Conservation (phyloP, 2,113 vertebrate species). For the Gallinago media region DNA sequence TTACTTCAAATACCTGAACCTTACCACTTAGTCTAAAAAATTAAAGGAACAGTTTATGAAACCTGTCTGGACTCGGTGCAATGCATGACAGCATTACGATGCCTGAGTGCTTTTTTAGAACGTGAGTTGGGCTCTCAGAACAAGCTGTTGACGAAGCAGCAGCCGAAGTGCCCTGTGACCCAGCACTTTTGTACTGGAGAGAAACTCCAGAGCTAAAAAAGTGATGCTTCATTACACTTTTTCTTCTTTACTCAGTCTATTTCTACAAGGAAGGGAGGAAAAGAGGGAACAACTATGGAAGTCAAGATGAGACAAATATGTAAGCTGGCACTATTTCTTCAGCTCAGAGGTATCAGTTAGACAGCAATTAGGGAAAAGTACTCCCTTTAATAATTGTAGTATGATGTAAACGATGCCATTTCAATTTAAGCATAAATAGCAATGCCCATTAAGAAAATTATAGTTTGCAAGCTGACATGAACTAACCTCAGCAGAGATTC, state of each 20-base stretch:
- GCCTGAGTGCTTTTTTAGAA: not conserved
- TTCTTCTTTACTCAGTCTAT: not conserved
- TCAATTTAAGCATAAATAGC: not conserved
- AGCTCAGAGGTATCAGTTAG: not conserved
- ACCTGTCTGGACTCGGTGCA: not conserved
- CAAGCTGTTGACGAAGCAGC: not conserved
- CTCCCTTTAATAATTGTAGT: not conserved
- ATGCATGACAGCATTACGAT: not conserved
- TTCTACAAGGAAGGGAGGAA: not conserved
- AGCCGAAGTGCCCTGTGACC: fast-evolving
- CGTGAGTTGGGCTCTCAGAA: not conserved
- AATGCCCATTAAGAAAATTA: not conserved
- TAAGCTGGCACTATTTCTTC: not conserved
- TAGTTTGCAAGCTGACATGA: not conserved
- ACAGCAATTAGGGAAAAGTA: not conserved
- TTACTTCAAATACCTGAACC: not conserved
- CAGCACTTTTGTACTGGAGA: not conserved
- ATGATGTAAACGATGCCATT: not conserved
- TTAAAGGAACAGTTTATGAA: not conserved
- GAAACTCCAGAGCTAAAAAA: not conserved
- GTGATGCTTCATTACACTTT: not conserved
- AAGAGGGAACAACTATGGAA: not conserved
- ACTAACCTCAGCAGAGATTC: not conserved
- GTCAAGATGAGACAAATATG: not conserved
- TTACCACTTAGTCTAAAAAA: not conserved